Evolutionary conservation across 2,797 vertebrate genomes (phyloP), one percentile per base, ranked within the genome.

Genomic region (Scolopax bukidnonensis): DNA sequence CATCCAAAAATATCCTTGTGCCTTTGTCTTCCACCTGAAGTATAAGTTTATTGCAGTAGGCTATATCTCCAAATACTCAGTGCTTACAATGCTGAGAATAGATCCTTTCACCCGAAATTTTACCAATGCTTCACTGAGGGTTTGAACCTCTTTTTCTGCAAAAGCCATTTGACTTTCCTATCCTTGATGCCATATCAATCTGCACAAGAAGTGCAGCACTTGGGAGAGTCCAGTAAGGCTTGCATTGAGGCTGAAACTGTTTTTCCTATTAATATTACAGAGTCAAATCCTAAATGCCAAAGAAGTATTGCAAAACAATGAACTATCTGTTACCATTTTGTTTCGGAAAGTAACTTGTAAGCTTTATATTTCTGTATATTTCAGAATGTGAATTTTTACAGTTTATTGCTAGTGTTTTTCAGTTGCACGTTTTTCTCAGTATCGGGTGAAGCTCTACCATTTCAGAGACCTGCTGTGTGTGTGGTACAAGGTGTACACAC

Each of bases 1-100:
- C 33, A 41, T 28, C 13, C 50, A 61, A n/a, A 82, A 82, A 36
- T 59, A 75, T 13, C 28, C 6, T 16, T 4, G 4, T 74, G 36
- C 27, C 16, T 63, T 84, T 80, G 14, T 69, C 8, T 74, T 70
- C 43, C 12, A 19, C 6, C 2, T 71, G 71, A 79, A 60, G 11
- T 24, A 19, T 0, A 50, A 18, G 27, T 13, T 60, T 18, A 61
- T 15, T 59, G 27, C 27, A 59, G 24, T 20, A 45, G 13, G 3
- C 24, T 63, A 0, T 38, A 67, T 47, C 24, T 59, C 43, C 51
- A 80, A 43, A 65, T 6, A 32, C 10, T 56, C 0, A 0, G 28
- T 43, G 10, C 11, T 91, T 50, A 41, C 27, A 60, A 7, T 18
- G 16, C 33, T 77, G 40, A 67, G 23, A 63, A 50, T 11, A 57